A percentile compares a stretch with the other conserved stretches of the same genome.
These are phyloP conservation scores for Hyalella azteca DNA, from an alignment of 2,888 invertebrate species.

Conservation along the genomic window DNA sequence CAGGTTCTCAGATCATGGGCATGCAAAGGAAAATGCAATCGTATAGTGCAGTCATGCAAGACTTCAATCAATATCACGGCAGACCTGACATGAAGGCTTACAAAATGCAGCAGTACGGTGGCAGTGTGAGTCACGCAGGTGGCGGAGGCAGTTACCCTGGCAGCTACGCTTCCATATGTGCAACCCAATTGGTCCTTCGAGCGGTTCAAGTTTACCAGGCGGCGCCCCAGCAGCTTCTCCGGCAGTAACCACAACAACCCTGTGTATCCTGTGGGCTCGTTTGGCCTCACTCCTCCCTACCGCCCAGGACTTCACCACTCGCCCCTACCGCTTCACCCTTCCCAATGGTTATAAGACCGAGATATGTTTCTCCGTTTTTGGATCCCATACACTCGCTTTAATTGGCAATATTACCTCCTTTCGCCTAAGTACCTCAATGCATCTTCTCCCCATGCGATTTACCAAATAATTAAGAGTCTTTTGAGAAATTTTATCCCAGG, in stretches of 20 bases:
- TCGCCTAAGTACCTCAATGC: slow-evolving; percentile 53
- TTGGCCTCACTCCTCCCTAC: slow-evolving; percentile 57
- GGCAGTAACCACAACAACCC: not conserved
- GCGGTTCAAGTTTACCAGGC: slow-evolving; percentile 20
- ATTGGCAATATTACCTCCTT: slow-evolving; percentile 50
- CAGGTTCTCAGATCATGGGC: too few relatives aligned
- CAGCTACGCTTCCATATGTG: too few relatives aligned
- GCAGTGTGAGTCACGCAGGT: too few relatives aligned
- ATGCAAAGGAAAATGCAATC: too few relatives aligned
- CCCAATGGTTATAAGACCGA: slow-evolving; percentile 43
- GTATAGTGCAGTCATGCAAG: too few relatives aligned
- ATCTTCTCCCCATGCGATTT: slow-evolving; percentile 55
- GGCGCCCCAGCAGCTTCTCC: slow-evolving; percentile 28
- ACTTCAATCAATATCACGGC: too few relatives aligned
- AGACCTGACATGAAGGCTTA: too few relatives aligned
- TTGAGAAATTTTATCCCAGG: too few relatives aligned
- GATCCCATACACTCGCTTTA: slow-evolving; percentile 45
- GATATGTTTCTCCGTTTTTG: slow-evolving; percentile 40
- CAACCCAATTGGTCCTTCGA: slow-evolving; percentile 19
- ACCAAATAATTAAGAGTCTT: slow-evolving; percentile 56
- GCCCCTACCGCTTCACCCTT: slow-evolving; percentile 31
- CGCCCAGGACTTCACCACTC: slow-evolving; percentile 55
- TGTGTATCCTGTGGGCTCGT: slow-evolving; percentile 47
- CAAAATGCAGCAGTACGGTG: too few relatives aligned
- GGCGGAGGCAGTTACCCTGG: too few relatives aligned